A percentile compares a stretch with the other conserved stretches of the same genome.
Conservation (phyloP, 2,888 invertebrate species). For the Fragum sueziense region DNA sequence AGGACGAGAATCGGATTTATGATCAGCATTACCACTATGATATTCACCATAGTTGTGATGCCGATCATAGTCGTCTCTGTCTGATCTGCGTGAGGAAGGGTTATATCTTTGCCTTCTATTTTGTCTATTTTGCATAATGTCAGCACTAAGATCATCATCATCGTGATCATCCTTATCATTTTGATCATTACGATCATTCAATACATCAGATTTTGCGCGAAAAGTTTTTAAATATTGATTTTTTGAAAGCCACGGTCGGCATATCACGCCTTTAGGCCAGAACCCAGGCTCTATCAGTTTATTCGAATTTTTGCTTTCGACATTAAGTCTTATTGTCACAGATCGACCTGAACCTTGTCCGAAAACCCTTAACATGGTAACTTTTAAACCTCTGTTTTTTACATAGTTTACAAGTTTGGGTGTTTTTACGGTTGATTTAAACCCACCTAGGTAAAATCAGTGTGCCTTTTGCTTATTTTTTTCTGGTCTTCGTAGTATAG, state of each 20-base stretch:
- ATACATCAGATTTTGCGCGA: not conserved
- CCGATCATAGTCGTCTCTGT: not conserved
- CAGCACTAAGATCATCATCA: not conserved
- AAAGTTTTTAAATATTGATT: not conserved
- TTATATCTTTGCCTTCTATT: not conserved
- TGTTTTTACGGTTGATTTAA: not conserved
- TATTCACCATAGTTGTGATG: not conserved
- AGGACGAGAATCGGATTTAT: not conserved
- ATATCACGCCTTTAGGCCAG: not conserved
- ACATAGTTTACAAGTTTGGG: not conserved
- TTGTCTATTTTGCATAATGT: not conserved
- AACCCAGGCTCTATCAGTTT: not conserved
- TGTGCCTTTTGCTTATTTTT: not conserved
- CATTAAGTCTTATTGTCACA: not conserved
- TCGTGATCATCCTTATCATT: no score
- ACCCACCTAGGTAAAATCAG: not conserved
- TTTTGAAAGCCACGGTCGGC: not conserved
- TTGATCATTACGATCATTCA: not conserved
- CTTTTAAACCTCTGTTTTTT: not conserved
- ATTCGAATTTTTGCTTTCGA: not conserved
- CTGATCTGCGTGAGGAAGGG: no score
- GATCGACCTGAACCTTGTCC: not conserved
- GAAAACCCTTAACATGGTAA: not conserved
- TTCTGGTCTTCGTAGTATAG: no score
- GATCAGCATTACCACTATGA: not conserved